Conservation (phyloP, 2,888 invertebrate genomes). For the Ametastegia equiseti region DNA sequence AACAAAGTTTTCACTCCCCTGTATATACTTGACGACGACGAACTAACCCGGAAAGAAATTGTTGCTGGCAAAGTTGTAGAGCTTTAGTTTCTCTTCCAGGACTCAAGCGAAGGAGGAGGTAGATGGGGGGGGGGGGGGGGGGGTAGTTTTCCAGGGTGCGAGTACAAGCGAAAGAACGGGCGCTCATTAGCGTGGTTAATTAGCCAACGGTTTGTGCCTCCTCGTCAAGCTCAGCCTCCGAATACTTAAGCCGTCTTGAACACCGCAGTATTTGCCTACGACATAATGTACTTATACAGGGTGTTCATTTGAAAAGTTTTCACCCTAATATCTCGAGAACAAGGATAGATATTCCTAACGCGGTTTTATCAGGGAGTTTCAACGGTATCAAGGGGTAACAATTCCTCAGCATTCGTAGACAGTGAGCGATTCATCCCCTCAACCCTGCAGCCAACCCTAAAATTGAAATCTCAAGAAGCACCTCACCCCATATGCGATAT, state of each 20-base stretch:
- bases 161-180: slow-evolving; percentile 6
- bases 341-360: too few relatives aligned
- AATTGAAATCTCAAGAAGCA: too few relatives aligned
- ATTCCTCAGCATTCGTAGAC: too few relatives aligned
- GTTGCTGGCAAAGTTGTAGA: background rate
- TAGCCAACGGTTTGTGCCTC: slow-evolving; percentile 24
- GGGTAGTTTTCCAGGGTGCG: background rate
- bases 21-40: background rate
- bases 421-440: too few relatives aligned
- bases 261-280: background rate
- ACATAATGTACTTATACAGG: background rate
- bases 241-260: slow-evolving; percentile 19
- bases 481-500: too few relatives aligned
- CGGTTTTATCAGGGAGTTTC: too few relatives aligned
- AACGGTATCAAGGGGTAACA: too few relatives aligned
- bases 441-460: too few relatives aligned
- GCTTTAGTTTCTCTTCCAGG: background rate
- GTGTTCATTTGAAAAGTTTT: too few relatives aligned
- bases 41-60: slow-evolving; percentile 23
- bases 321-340: too few relatives aligned
- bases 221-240: background rate
- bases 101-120: background rate
- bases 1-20: background rate
- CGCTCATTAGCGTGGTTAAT: slow-evolving; percentile 22
- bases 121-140: background rate